Base-by-base conservation (phyloP, 2,797 vertebrate genomes). In the Pseudochromis fuscus region DNA sequence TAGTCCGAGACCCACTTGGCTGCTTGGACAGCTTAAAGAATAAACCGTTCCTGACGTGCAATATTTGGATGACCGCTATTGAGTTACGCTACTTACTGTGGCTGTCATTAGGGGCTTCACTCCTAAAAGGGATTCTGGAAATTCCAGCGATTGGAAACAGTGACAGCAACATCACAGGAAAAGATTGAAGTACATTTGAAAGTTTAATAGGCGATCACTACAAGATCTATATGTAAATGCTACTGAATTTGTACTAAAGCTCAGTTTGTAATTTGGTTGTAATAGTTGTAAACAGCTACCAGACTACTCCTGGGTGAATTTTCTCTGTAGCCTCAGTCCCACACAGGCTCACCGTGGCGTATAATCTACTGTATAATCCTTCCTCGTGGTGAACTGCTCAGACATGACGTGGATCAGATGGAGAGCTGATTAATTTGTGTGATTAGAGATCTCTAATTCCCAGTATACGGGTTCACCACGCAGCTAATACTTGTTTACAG, bases 401-500 rank as follows among this genome's bases (percentile, higher is more conserved):
- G 89, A 90, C 87, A 70, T 87, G 81, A 82, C 62, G 82, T 86
- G 79, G 86, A 90, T 92, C 85, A 87, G 87, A 88, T 78, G 79
- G 52, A 87, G 89, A 92, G 83, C 91, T 91, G 91, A 94, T 94
- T 93, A 93, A 88, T 91, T 90, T 79, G 86, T 52, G 79, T 82
- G 91, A 94, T 93, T 93, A 93, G 80, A 50, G 74, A 72, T 74
- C 76, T 79, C 73, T 78, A 88, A 91, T 82, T 81, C 88, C 82
- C 67, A 50, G 66, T 38, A 62, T 74, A 53, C 30, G 11, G 71
- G 49, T 75, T 76, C 57, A 19, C 38, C 62, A 25, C 11, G 51
- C 37, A 75, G 82, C 78, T 88, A 58, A 88, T 71, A 30, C 86
- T 85, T 92, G 85, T 93, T 93, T 90, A 91, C 87, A 79, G 61